phyloP scores from a whole-genome alignment of 2,888 invertebrate genomes.

The Serrognathus titanus region DNA sequence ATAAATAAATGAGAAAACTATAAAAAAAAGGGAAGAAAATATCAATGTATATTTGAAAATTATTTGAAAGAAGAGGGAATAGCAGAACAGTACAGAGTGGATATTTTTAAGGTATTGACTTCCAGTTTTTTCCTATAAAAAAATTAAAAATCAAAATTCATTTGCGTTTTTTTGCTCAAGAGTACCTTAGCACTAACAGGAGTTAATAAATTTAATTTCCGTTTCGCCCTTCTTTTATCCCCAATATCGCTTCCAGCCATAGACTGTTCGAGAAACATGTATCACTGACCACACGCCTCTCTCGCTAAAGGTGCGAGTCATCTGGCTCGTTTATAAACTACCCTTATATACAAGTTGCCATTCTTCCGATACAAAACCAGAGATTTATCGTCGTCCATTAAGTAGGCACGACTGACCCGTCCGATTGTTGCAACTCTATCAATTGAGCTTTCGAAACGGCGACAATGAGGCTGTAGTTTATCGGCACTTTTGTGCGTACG shows the following conservation, averaged over 20 bases:
- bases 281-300: slow-evolving; percentile 1
- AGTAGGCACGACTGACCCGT: slow-evolving; percentile 14
- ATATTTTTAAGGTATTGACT: too few relatives aligned
- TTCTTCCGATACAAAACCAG: neutral
- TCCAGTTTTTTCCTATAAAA: too few relatives aligned
- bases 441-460: slow-evolving; percentile 3
- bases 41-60: too few relatives aligned
- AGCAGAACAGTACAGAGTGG: too few relatives aligned
- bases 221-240: too few relatives aligned
- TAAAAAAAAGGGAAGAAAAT: too few relatives aligned
- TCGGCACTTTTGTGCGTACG: neutral
- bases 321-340: neutral
- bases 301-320: neutral
- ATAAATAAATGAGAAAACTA: too few relatives aligned
- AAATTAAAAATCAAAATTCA: too few relatives aligned
- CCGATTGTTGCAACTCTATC: slow-evolving; percentile 9
- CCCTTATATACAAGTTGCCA: slow-evolving; percentile 1
- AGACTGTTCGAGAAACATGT: neutral
- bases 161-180: too few relatives aligned
- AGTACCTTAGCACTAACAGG: too few relatives aligned
- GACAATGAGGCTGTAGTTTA: slow-evolving; percentile 10
- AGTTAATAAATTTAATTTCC: too few relatives aligned
- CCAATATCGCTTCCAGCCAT: neutral
- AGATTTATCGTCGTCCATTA: slow-evolving; percentile 19
- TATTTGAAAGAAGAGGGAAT: too few relatives aligned